Percentiles rank a stretch among this genome's conserved stretches.
phyloP scores from a whole-genome alignment of 2,797 vertebrate genomes.

The Bucorvus abyssinicus region DNA sequence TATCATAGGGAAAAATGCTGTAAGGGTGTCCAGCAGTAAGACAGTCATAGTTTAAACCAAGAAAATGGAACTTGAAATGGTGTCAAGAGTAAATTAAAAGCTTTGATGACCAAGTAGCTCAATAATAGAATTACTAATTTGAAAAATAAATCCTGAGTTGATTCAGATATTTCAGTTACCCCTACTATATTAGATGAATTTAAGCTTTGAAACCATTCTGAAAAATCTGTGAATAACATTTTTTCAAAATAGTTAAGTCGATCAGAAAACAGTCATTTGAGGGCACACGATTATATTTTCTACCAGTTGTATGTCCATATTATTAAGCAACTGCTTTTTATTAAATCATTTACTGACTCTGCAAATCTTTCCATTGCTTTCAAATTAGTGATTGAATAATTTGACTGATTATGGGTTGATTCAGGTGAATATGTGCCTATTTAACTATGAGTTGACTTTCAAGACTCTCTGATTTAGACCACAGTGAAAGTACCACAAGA shows the following conservation, averaged over 20 bases:
- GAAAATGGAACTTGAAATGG: not conserved
- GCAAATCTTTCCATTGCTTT: not conserved
- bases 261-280: not conserved
- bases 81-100: not conserved
- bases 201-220: not conserved
- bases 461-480: not conserved
- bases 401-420: not conserved
- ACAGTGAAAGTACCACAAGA: not conserved
- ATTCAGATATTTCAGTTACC: not conserved
- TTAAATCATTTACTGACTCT: not conserved
- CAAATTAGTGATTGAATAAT: not conserved
- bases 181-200: not conserved
- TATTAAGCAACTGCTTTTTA: not conserved
- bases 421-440: not conserved
- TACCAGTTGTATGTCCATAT: accelerated
- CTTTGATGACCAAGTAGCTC: not conserved
- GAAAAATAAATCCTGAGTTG: not conserved
- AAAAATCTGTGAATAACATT: not conserved
- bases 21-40: not conserved
- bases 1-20: not conserved
- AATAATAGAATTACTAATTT: not conserved
- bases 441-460: not conserved
- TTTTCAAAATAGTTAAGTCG: not conserved
- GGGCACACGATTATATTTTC: not conserved
- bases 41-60: not conserved